Evolutionary conservation across 1,140 invertebrate species (phyloP), one percentile per base, ranked within the genome.

Genomic region (Macrocentrus cingulum): DNA sequence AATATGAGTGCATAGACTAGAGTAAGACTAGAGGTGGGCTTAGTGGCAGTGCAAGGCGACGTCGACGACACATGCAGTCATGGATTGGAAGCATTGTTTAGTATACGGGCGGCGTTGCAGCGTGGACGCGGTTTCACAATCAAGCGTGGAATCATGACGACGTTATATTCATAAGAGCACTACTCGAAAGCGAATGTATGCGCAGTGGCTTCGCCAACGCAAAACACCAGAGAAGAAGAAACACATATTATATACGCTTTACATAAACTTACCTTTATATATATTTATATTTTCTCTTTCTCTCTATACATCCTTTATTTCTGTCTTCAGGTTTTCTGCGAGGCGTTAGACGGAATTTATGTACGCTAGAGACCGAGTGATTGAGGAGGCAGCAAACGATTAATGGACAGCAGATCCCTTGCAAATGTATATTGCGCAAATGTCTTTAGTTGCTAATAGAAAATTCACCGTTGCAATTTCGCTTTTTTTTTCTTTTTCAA

Each of bases 121-220:
- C 51, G 64, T 52, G 32, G 32, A 54, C 22, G n/a, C n/a, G 58
- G 42, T 71, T 71, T 73, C 68, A 68, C 68, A 71, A 73, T 70
- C 61, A 66, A 70, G 64, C 66, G 68, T 73, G 66, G 69, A 73
- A 73, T 71, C 68, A 66, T 71, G 69, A 71, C 67, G 67, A 70
- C 65, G 69, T 70, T 72, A 70, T 70, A 67, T 68, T 72, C 67
- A 71, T 69, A 71, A 68, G 67, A 69, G 37, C 18, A 23, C 56
- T 48, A 56, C 44, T 56, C 34, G 36, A 57, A 50, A 57, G 46
- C 23, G 45, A 56, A 36, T 56, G 42, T 56, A 36, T 56, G 20
- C 36, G 34, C 55, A 39, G 46, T 49, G 34, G 11, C 25, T 29
- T 56, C 46, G 55, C 55, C 55, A 57, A 57, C 55, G 34, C 55